A percentile compares a stretch with the other conserved stretches of the same genome.
These are phyloP conservation scores for Leptarthrus brevirostris DNA, from an alignment of 2,888 invertebrate genomes.

Conservation along the genomic window DNA sequence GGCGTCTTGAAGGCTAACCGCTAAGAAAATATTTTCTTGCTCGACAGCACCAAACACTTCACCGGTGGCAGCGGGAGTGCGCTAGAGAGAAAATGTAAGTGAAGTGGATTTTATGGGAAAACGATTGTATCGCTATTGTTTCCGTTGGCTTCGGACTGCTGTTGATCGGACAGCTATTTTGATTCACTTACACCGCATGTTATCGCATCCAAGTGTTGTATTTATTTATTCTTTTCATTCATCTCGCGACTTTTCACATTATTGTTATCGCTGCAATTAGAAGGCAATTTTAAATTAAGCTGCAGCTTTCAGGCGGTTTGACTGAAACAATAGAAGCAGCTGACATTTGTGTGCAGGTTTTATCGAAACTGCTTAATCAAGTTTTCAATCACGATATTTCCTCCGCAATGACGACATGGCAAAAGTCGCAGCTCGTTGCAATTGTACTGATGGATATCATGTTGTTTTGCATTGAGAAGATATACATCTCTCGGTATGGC, in stretches of 20 bases:
- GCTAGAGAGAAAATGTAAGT: slow-evolving; percentile 15
- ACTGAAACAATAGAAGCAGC: slow-evolving; percentile 19
- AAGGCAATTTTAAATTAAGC: slow-evolving; percentile 16
- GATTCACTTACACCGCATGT: neutral
- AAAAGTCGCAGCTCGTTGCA: slow-evolving; percentile 6
- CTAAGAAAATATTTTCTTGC: slow-evolving; percentile 11
- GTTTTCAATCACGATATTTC: slow-evolving; percentile 3
- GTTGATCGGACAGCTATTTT: neutral
- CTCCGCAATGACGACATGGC: neutral
- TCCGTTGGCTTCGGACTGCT: neutral
- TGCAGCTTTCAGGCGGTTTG: neutral
- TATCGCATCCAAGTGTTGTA: too few relatives aligned
- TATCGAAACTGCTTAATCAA: neutral
- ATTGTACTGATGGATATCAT: neutral
- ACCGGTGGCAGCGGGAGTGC: neutral
- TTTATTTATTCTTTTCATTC: neutral
- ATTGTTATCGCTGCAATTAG: slow-evolving; percentile 6
- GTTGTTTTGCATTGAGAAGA: slow-evolving; percentile 19
- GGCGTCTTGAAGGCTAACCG: slow-evolving; percentile 28
- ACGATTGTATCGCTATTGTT: slow-evolving; percentile 24
- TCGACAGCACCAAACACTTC: neutral
- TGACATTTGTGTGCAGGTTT: neutral
- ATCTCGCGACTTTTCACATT: neutral
- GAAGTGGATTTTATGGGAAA: slow-evolving; percentile 14
- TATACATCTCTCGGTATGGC: neutral